Base-by-base conservation (phyloP, 2,113 vertebrate genomes). In the Calyptomena viridis region DNA sequence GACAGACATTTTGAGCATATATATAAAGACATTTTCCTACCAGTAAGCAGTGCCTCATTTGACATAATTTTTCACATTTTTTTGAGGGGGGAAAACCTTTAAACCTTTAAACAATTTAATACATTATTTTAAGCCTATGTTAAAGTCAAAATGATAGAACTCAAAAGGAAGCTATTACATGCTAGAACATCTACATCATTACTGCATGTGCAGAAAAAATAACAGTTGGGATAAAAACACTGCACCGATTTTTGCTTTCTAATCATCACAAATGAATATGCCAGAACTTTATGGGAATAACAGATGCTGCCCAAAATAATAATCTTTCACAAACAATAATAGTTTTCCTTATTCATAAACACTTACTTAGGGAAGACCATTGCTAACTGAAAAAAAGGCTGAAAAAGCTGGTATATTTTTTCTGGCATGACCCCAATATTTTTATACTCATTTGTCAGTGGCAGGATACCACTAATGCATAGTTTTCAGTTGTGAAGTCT, bases 261-360 rank as follows among this genome's bases (percentile, higher is more conserved):
- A 84, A 75, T 93, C 84, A 89, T 71, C 84, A 35, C 87, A 50
- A 95, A 84, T 59, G 79, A 94, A 85, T 93, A 93, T 17, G 86
- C 44, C 76, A 77, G 91, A 79, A 93, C 93, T 93, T 90, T 88
- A 96, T 76, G 90, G 88, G 93, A 98, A 96, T 95, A 95, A 95
- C 81, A 96, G 89, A 95, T 93, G 92, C 87, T 91, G 90, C 78
- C 94, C 85, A 87, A 58, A 95, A 93, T 53, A 81, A 74, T 58
- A 95, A 88, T 87, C 59, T 97, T 93, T 92, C 67, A 84, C 74
- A 76, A 97, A 98, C 96, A 96, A 97, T 76, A 92, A 92, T 89
- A 96, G 77, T 87, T 95, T 98, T 98, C 96, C 96, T 97, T 92
- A 93, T 64, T 94, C 75, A 94, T 95, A 84, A 97, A 77, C 81